Base-by-base conservation (phyloP, 2,113 vertebrate genomes). In the Carassius carassius region DNA sequence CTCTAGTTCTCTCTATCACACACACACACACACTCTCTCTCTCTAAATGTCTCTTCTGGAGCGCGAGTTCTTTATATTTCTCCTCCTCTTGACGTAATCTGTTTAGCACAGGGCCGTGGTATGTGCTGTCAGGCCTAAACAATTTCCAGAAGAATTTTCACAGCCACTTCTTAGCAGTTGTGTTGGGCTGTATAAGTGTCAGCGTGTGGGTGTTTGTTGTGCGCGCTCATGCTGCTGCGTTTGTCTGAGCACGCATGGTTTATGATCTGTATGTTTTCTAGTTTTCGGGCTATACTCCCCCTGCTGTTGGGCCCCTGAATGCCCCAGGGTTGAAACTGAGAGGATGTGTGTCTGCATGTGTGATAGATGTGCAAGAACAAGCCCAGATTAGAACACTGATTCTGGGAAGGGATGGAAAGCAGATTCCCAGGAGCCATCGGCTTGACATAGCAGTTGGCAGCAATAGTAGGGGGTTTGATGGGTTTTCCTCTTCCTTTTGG, bases 301-400 rank as follows among this genome's bases (percentile, higher is more conserved):
- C 73, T 79, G 76, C 83, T 83, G 58, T 29, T 23, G 21, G 74
- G 58, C 37, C 47, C 76, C 60, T 74, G 35, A 56, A 49, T 67
- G 54, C 56, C 56, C 4, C 84, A 1, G 41, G 47, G 65, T 10
- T 69, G 56, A 83, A 49, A 54, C 65, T 14, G 41, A 81, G 41
- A 67, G 41, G 78, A 47, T 47, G 75, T 81, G 25, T 82, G n/a
- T 35, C 69, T 81, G 76, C 56, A 23, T 70, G 17, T 25, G 17
- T 49, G 41, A 23, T 9, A 56, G 78, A 74, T 44, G 17, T n/a
- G 67, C 75, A 87, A 74, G 63, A 87, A 84, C 65, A 82, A 29
- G 85, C 88, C 85, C 75, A 87, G 89, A 90, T 90, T 85, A 86
- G 85, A 65, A 60, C 80, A 1, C 76, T 83, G 89, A 90, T 89